Evolutionary conservation across 2,888 invertebrate genomes (phyloP), one percentile per base, ranked within the genome.

Genomic region (Colostygia pectinataria): DNA sequence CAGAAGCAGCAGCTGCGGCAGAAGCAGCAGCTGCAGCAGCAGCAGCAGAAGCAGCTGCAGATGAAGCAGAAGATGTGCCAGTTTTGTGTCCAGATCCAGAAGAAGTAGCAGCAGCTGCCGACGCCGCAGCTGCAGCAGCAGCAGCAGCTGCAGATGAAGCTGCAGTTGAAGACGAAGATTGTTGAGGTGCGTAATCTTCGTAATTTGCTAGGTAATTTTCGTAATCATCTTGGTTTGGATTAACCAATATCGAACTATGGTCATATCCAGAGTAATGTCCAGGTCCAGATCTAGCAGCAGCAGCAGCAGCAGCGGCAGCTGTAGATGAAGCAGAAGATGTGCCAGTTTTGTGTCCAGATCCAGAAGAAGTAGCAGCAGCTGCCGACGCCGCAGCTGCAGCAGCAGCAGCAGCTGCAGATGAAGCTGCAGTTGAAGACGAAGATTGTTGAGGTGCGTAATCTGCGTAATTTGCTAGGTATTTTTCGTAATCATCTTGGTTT

Each of bases 11-110:
- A 14, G 31, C 14, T 14, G 12, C 28, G 12, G 20, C 20, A 20
- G 4, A n/a, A 20, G 20, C 29, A 13, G 29, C 3, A 14, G 40
- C 24, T 13, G 47, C 24, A 13, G 46, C 53, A 10, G 46, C 27
- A 9, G 48, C 42, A 8, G 51, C n/a, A 7, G 57, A 41, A 4
- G 58, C 56, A n/a, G 60, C 50, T 9, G 56, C 41, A n/a, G 52
- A 33, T 9, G 55, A 33, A n/a, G n/a, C n/a, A n/a, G n/a, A n/a
- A n/a, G n/a, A n/a, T n/a, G n/a, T n/a, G n/a, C n/a, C n/a, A n/a
- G n/a, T n/a, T 18, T 18, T 18, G 2, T 18, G 18, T 2, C 18
- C 18, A 3, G 27, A 9, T 2, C 9, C 27, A 27, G 8, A 1
- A 9, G 9, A n/a, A 27, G 8, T 7, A 5, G 28, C 28, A 12